phyloP scores from a whole-genome alignment of 2,113 vertebrate species.

The Zosterops lateralis region DNA sequence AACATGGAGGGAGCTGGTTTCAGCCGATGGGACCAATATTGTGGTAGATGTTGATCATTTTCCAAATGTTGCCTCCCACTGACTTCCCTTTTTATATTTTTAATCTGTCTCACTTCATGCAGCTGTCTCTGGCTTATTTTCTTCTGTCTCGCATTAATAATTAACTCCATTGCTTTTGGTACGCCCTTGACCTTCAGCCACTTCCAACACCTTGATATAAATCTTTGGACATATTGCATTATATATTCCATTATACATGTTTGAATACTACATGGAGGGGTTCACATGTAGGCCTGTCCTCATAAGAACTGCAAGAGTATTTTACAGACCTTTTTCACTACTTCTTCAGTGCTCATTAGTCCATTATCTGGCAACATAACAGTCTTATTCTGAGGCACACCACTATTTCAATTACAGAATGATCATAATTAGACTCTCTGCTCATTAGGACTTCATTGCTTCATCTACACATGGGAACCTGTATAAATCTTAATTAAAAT shows the following conservation, averaged over 20 bases:
- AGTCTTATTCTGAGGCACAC: background rate
- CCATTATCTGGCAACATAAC: constrained; percentile 1
- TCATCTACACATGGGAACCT: background rate
- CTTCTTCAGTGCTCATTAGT: background rate
- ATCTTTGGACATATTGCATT: background rate
- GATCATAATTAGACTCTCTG: constrained; percentile 32
- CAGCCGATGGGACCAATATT: background rate
- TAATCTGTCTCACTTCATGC: constrained; percentile 17
- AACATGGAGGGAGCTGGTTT: background rate
- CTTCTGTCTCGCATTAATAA: background rate
- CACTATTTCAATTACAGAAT: constrained; percentile 47
- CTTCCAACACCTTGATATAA: background rate
- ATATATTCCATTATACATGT: background rate
- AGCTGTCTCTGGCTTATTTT: constrained; percentile 8
- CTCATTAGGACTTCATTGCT: constrained; percentile 29
- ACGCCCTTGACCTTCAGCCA: background rate
- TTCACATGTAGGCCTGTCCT: background rate
- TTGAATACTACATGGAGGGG: background rate
- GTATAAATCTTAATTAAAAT: constrained; percentile 56
- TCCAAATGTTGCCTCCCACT: background rate
- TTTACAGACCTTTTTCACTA: background rate
- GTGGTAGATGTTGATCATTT: constrained; percentile 1
- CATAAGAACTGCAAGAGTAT: background rate
- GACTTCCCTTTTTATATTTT: constrained; percentile 27
- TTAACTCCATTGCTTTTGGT: background rate